phyloP scores from a whole-genome alignment of 2,113 vertebrate species.

The Dicaeum eximium region DNA sequence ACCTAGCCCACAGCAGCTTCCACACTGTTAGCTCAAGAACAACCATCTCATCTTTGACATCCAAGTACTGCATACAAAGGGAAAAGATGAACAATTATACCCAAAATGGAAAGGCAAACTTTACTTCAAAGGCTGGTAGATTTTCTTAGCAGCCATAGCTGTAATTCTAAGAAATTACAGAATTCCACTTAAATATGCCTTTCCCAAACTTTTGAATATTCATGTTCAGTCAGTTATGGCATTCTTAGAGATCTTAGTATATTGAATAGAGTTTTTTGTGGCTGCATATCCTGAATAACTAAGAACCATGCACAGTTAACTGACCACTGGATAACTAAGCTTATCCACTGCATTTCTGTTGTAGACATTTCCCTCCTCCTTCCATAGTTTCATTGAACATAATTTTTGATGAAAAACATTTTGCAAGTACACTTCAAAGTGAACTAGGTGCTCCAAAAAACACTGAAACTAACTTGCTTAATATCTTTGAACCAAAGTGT shows the following conservation, averaged over 20 bases:
- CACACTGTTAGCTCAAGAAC: not conserved
- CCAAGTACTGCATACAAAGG: not conserved
- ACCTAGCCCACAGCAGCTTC: not conserved
- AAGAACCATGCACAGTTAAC: not conserved
- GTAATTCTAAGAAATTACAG: not conserved
- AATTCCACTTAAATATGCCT: not conserved
- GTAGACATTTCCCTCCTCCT: not conserved
- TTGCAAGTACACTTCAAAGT: not conserved
- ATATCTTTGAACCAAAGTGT: not conserved
- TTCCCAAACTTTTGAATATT: not conserved
- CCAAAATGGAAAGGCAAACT: not conserved
- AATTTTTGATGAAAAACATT: not conserved
- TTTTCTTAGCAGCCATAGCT: not conserved
- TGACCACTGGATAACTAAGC: too few relatives aligned
- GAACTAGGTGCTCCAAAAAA: not conserved
- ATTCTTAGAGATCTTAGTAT: not conserved
- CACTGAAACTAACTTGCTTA: not conserved
- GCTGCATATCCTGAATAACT: not conserved
- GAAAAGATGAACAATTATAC: not conserved
- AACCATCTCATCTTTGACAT: not conserved
- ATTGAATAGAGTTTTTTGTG: not conserved
- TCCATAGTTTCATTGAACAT: not conserved
- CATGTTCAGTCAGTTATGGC: fast-evolving
- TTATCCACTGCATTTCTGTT: not conserved
- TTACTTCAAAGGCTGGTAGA: not conserved